Percentiles rank a stretch among this genome's conserved stretches.
phyloP scores from a whole-genome alignment of 2,797 vertebrate genomes.

The Cebuella pygmaea region DNA sequence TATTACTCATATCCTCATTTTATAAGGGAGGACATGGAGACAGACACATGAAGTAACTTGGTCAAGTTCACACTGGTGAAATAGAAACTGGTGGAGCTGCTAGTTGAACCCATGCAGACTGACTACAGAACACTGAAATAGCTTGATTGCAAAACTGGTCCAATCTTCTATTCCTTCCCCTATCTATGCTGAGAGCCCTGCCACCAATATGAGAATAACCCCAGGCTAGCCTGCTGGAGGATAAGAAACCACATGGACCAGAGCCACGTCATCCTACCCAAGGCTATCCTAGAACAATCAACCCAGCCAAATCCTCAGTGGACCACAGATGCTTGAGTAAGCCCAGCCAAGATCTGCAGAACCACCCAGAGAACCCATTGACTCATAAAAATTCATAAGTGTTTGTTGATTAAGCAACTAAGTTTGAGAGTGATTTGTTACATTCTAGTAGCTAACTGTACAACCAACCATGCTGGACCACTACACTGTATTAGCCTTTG shows the following conservation, averaged over 20 bases:
- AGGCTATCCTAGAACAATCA: not conserved
- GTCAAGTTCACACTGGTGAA: not conserved
- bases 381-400: not conserved
- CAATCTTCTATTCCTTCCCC: not conserved
- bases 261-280: not conserved
- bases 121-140: not conserved
- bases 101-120: not conserved
- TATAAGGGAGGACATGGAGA: not conserved
- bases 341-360: constrained; percentile 11
- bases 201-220: not conserved
- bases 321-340: not conserved
- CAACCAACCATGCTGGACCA: not conserved
- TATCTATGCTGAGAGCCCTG: not conserved
- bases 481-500: not conserved
- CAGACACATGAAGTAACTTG: not conserved
- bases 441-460: not conserved
- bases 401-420: not conserved
- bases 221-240: not conserved
- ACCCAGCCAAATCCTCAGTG: not conserved
- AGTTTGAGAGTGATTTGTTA: not conserved
- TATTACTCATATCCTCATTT: not conserved
- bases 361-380: not conserved
- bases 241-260: not conserved
- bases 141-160: not conserved
- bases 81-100: not conserved